Evolutionary conservation across 2,797 vertebrate species (phyloP).

Genomic region (Tamandua tetradactyla): DNA sequence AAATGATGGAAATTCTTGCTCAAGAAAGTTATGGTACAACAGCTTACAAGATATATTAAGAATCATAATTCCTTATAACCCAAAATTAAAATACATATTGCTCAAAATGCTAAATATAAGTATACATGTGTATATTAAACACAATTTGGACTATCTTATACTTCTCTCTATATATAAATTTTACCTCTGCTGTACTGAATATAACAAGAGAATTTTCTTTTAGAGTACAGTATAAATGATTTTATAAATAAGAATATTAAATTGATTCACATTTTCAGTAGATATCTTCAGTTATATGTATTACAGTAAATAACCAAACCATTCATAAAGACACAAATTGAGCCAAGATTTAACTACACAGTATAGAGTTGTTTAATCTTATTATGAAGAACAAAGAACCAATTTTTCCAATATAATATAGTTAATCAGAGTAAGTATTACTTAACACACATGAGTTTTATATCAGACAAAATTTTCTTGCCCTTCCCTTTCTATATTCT

Average conservation of each 20-base stretch:
- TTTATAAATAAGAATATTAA: not conserved
- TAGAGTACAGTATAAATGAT: not conserved
- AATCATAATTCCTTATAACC: not conserved
- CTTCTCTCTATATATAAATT: not conserved
- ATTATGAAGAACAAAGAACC: conserved; percentile 18
- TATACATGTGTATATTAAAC: not conserved
- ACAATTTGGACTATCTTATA: not conserved
- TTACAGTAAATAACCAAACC: not conserved
- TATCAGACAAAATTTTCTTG: not conserved
- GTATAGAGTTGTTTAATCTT: conserved; percentile 1
- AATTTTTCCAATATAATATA: conserved; percentile 1
- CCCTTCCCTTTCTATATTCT: not conserved
- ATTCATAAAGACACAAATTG: conserved; percentile 6
- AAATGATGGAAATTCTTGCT: not conserved
- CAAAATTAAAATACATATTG: not conserved
- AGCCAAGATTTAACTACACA: conserved; percentile 2
- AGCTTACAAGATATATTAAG: not conserved
- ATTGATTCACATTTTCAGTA: not conserved
- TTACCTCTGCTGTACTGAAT: not conserved
- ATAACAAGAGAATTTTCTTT: not conserved
- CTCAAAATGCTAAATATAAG: not conserved
- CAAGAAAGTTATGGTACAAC: not conserved
- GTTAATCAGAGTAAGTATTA: not conserved
- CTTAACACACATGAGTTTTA: not conserved
- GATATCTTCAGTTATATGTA: not conserved